A percentile compares a stretch with the other conserved stretches of the same genome.
Evolutionary conservation across 2,797 vertebrate genomes (phyloP).

Genomic region (Myotis myotis): DNA sequence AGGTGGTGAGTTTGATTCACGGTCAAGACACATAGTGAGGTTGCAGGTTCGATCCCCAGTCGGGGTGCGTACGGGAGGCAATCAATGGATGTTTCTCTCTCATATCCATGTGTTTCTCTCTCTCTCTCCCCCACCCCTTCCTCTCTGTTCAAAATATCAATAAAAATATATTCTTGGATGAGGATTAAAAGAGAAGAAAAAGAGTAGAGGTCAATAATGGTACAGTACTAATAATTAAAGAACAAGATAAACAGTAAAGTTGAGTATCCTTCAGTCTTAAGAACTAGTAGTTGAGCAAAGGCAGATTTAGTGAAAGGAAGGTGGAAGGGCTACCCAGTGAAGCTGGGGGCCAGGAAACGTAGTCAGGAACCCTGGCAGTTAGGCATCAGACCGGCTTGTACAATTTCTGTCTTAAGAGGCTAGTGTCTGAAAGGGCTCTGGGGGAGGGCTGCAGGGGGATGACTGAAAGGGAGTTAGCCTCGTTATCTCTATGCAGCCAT

Average conservation of each 20-base stretch:
- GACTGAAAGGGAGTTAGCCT: not conserved
- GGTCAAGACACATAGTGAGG: not conserved
- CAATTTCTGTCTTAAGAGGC: not conserved
- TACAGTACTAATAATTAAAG: slow-evolving; percentile 16
- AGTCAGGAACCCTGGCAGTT: not conserved
- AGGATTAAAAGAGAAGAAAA: not conserved
- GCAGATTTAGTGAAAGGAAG: not conserved
- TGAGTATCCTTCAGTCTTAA: not conserved
- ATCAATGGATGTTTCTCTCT: not conserved
- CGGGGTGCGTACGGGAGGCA: not conserved
- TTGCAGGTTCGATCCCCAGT: not conserved
- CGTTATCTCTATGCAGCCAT: not conserved
- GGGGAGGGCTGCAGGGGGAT: accelerated
- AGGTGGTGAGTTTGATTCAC: not conserved
- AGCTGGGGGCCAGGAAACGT: not conserved
- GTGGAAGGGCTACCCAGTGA: not conserved
- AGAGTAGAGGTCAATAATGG: not conserved
- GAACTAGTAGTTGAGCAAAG: slow-evolving; percentile 1
- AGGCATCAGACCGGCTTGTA: not conserved
- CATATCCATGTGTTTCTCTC: not conserved
- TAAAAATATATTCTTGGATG: not conserved
- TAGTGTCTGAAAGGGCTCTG: too few relatives aligned
- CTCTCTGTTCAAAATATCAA: not conserved
- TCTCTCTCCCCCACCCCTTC: not conserved
- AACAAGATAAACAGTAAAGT: slow-evolving; percentile 8